phyloP scores from a whole-genome alignment of 1,140 invertebrate species.

The Medauroidea extradentata region DNA sequence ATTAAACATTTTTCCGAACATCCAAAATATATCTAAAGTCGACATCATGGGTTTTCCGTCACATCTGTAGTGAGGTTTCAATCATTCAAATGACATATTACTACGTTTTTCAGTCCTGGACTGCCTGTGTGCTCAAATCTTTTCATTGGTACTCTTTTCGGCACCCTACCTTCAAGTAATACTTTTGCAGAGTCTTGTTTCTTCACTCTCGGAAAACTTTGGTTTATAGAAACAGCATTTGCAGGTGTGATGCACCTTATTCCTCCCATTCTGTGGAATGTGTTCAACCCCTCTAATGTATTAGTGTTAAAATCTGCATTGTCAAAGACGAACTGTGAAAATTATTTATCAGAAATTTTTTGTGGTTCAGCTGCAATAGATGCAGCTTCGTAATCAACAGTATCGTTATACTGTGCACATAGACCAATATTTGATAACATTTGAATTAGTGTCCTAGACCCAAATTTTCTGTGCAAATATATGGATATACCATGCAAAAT shows the following conservation, averaged over 20 bases:
- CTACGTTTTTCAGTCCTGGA: constrained; percentile 12
- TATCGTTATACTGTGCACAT: constrained; percentile 22
- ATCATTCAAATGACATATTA: neutral
- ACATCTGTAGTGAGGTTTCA: neutral
- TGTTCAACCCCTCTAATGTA: constrained; percentile 27
- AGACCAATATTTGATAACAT: constrained; percentile 23
- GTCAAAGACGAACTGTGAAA: constrained; percentile 31
- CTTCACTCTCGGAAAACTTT: no score
- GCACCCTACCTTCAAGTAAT: no score
- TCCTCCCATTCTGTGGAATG: constrained; percentile 22
- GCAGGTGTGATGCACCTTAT: no score
- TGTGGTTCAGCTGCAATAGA: constrained; percentile 13
- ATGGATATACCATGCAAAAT: constrained; percentile 19
- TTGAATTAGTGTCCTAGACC: constrained; percentile 20
- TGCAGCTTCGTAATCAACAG: constrained; percentile 21
- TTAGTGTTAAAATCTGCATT: constrained; percentile 30
- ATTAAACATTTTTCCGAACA: constrained; percentile 21
- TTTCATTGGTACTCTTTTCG: no score
- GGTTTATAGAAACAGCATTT: no score
- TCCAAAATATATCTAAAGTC: neutral
- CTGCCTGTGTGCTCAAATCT: constrained; percentile 24
- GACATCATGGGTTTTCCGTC: neutral
- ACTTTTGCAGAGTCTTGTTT: no score
- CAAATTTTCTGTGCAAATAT: constrained; percentile 26
- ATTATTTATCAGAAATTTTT: constrained; percentile 16